Percentiles rank a stretch among this genome's conserved stretches.
These are phyloP conservation scores for Riptortus pedestris DNA, from an alignment of 1,140 invertebrate genomes.

Conservation along the genomic window DNA sequence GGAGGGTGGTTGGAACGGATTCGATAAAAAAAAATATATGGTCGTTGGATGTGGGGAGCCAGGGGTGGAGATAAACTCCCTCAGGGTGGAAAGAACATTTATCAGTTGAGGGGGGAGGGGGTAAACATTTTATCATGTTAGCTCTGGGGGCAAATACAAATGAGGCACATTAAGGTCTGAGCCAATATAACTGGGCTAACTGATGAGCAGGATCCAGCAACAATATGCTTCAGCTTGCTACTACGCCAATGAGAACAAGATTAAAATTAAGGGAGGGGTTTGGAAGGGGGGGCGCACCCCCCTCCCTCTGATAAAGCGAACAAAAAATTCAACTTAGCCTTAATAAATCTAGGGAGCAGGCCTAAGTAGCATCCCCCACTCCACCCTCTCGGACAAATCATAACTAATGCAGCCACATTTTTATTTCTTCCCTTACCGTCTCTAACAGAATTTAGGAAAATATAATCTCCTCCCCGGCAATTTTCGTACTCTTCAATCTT, in stretches of 20 bases:
- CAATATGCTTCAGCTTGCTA: not conserved
- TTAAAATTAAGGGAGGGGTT: not conserved
- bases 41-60: not conserved
- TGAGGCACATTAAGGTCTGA: not conserved
- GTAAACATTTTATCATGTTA: not conserved
- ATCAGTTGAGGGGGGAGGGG: not conserved
- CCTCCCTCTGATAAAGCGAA: not conserved
- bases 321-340: not conserved
- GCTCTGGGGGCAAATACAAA: not conserved
- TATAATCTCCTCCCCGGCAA: too few species aligned
- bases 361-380: too few species aligned
- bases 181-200: not conserved
- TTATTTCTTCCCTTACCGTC: too few species aligned
- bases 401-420: too few species aligned
- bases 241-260: not conserved
- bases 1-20: not conserved
- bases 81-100: not conserved
- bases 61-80: not conserved
- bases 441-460: too few species aligned
- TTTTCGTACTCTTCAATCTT: too few species aligned
- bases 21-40: slow-evolving; percentile 9
- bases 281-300: too few species aligned
- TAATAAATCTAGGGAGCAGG: not conserved
- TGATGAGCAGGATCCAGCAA: not conserved
- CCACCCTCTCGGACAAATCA: too few species aligned